phyloP scores from a whole-genome alignment of 2,888 invertebrate genomes.

The Catonia carolina region DNA sequence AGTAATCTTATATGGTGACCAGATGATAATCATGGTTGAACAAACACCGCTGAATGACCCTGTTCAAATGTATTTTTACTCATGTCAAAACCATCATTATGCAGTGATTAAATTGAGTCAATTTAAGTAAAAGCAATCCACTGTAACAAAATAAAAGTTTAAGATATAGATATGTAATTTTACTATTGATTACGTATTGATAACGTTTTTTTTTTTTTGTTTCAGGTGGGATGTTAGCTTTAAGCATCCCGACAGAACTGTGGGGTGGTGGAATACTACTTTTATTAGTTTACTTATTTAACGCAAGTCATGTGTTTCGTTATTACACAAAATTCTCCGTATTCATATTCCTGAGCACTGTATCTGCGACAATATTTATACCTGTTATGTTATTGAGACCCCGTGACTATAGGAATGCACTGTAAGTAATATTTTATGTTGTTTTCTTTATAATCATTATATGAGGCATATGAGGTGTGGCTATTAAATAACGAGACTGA shows the following conservation, averaged over 20 bases:
- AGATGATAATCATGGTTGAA: no score
- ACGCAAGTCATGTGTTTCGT: constrained; percentile 51
- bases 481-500: no score
- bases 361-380: constrained; percentile 58
- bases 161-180: no score
- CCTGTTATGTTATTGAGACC: constrained; percentile 70
- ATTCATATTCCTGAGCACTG: constrained; percentile 55
- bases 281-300: constrained; percentile 16
- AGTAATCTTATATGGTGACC: no score
- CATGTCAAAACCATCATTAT: no score
- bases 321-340: constrained; percentile 64
- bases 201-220: not conserved
- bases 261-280: constrained; percentile 20
- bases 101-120: no score
- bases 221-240: constrained; percentile 6
- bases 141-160: no score
- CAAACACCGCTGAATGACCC: no score
- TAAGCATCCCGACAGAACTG: constrained; percentile 18
- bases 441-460: no score
- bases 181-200: not conserved
- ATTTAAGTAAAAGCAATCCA: no score
- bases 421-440: constrained; percentile 55
- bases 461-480: no score
- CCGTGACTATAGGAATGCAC: constrained; percentile 65
- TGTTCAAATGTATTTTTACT: no score